phyloP scores from a whole-genome alignment of 2,797 vertebrate species.

The Passerculus sandwichensis region DNA sequence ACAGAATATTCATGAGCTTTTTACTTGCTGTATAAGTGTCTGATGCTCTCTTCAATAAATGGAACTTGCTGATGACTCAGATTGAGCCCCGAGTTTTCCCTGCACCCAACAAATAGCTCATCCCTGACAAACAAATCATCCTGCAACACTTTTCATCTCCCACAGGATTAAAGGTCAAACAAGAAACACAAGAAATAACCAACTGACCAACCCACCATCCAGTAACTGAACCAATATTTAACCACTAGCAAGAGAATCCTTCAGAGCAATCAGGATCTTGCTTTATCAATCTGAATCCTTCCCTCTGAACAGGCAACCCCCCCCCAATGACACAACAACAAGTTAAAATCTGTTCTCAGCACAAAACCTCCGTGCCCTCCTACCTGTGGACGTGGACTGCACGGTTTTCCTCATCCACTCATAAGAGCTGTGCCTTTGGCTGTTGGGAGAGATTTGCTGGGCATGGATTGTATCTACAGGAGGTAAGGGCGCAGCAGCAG shows the following conservation, averaged over 20 bases:
- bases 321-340: background rate
- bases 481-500: conserved; percentile 74
- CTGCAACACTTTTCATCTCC: background rate
- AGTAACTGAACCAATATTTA: background rate
- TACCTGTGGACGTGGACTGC: conserved; percentile 78
- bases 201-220: background rate
- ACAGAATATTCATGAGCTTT: too few species aligned
- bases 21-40: too few species aligned
- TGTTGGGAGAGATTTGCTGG: conserved; percentile 84
- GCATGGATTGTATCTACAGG: conserved; percentile 80
- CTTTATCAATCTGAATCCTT: background rate
- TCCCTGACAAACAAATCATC: too few species aligned
- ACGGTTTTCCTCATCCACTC: conserved; percentile 96
- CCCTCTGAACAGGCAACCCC: background rate
- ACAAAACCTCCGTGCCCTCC: background rate
- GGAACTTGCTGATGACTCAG: too few species aligned
- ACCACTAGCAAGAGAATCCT: background rate
- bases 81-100: too few species aligned
- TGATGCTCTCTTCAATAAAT: too few species aligned
- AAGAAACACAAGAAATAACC: background rate
- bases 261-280: background rate
- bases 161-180: background rate
- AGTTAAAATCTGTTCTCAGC: background rate
- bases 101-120: too few species aligned
- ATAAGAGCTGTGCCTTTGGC: conserved; percentile 89